Conservation (phyloP, 2,888 invertebrate genomes). For the Leptopilina drosophilae region DNA sequence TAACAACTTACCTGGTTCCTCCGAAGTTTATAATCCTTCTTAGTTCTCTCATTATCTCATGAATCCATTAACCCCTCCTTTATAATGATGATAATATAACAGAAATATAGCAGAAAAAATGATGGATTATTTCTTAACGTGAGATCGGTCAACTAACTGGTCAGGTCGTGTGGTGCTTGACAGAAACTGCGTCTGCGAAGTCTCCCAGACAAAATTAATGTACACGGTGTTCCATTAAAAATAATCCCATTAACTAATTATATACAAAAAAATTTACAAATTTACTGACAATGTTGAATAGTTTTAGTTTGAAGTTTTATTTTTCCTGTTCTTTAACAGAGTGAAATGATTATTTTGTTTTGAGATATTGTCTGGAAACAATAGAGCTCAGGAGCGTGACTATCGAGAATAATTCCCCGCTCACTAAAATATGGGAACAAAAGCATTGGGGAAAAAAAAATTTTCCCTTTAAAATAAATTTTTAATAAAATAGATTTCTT, state of each 20-base stretch:
- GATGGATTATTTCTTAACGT: slow-evolving; percentile 16
- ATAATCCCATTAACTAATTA: background rate
- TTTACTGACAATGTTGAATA: background rate
- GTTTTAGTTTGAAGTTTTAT: background rate
- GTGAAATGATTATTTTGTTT: background rate
- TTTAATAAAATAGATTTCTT: too few relatives aligned
- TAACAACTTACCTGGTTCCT: slow-evolving; percentile 67
- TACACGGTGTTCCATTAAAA: slow-evolving; percentile 4
- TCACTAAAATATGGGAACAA: too few relatives aligned
- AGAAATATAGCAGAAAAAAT: slow-evolving; percentile 19
- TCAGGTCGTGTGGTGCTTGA: background rate
- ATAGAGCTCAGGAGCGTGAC: background rate
- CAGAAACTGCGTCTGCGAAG: slow-evolving; percentile 13
- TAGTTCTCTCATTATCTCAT: slow-evolving; percentile 63
- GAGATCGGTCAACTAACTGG: slow-evolving; percentile 25
- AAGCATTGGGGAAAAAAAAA: too few relatives aligned
- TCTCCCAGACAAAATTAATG: slow-evolving; percentile 6
- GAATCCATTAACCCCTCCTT: slow-evolving; percentile 41
- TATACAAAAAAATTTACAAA: background rate
- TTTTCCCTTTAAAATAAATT: too few relatives aligned
- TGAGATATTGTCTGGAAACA: background rate
- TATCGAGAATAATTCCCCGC: background rate
- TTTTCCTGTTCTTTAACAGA: background rate
- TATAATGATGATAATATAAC: background rate
- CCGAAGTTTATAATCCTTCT: slow-evolving; percentile 60